phyloP scores from a whole-genome alignment of 92 coral and sea anemone genomes.

The Phenganax stokvisi region DNA sequence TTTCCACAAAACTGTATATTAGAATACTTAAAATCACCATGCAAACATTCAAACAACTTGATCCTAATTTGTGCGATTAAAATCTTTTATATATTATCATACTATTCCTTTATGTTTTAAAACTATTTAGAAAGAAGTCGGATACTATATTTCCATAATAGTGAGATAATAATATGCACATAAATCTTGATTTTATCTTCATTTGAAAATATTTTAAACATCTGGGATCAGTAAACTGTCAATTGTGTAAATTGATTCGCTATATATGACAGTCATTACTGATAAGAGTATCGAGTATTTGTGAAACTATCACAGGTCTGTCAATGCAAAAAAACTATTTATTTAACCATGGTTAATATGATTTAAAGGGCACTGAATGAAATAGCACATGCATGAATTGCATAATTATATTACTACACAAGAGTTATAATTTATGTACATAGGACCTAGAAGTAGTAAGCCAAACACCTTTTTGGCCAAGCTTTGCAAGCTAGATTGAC shows the following conservation, averaged over 20 bases:
- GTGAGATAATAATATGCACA: background rate
- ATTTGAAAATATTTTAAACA: background rate
- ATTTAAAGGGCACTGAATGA: no score
- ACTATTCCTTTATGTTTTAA: background rate
- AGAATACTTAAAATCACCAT: no score
- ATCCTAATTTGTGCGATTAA: background rate
- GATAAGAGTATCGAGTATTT: background rate
- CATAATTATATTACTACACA: background rate
- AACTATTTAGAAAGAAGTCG: background rate
- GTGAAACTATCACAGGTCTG: background rate
- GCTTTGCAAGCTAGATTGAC: no score
- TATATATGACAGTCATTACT: background rate
- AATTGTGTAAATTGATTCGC: conserved; percentile 3
- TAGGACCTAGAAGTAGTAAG: no score
- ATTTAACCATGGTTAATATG: background rate
- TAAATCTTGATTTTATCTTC: conserved; percentile 5
- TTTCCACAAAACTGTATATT: no score
- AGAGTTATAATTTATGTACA: no score
- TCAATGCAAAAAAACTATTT: background rate
- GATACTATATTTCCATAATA: background rate
- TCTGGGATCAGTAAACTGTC: background rate
- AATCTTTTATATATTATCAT: background rate
- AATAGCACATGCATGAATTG: background rate
- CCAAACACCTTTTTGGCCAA: no score
- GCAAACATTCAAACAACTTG: no score